Evolutionary conservation across 2,113 vertebrate genomes (phyloP), one percentile per base, ranked within the genome.

Genomic region (Corydoras maculifer): DNA sequence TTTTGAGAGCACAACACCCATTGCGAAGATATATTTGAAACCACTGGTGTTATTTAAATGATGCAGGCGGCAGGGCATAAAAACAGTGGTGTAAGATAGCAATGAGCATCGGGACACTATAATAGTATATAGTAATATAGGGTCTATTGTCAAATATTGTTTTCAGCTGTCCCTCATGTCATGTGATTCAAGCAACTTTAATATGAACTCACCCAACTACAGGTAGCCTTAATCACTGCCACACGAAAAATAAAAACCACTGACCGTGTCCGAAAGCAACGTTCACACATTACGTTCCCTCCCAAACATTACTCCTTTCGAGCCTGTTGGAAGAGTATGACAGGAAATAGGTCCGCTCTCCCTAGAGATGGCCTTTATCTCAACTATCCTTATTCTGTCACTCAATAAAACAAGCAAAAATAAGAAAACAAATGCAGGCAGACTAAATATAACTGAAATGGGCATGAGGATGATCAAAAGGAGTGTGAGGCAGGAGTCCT

Each of bases 271-370:
- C 51, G 69, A 48, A 31, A 15, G 18, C 11, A 11, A 31, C 18
- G 12, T 69, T 58, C 54, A 7, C 18, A 30, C 10, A 53, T 51
- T 25, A 32, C 48, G 32, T 65, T 12, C 62, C 1, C 25, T 10
- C 5, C 30, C 53, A 58, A 30, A 60, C 32, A 57, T 13, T 9
- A 9, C 65, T 65, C 53, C 9, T 9, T 48, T 9, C 68, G 13
- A 9, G 31, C 70, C 49, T 49, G 31, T 63, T 63, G 62, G 50
- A 43, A 50, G 62, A 51, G 63, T 14, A 13, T 58, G 61, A 65
- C 70, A 72, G 35, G 35, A 64, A 57, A 64, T 25, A 65, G 51
- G 61, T 63, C 51, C 61, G 35, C 49, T 57, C 55, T 71, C 69
- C 55, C 70, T 58, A 51, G 61, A 70, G 60, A 63, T 53, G 50